phyloP scores from a whole-genome alignment of 2,888 invertebrate genomes.

The Hymenopus coronatus region DNA sequence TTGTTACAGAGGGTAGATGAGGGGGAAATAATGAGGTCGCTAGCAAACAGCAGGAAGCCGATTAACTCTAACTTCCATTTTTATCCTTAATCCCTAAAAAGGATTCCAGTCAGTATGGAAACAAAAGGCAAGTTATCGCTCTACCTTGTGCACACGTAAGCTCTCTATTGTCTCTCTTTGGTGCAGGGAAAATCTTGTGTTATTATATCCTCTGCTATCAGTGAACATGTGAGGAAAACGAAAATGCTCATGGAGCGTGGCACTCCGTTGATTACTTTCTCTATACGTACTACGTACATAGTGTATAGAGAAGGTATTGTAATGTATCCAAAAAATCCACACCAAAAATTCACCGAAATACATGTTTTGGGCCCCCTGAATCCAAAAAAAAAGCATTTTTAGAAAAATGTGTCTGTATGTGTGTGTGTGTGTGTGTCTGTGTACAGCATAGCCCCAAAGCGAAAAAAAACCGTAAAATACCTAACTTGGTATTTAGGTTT shows the following conservation, averaged over 20 bases:
- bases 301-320: too few relatives aligned
- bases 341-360: too few relatives aligned
- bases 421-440: too few relatives aligned
- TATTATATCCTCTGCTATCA: neutral
- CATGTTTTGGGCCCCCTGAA: too few relatives aligned
- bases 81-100: neutral
- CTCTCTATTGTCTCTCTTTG: neutral
- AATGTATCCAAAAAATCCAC: too few relatives aligned
- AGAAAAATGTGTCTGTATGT: too few relatives aligned
- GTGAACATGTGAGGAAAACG: neutral
- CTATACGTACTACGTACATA: too few relatives aligned
- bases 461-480: too few relatives aligned
- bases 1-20: neutral
- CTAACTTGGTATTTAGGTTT: too few relatives aligned
- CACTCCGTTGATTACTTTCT: too few relatives aligned
- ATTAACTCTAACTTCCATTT: neutral
- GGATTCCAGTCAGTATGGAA: neutral
- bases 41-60: neutral
- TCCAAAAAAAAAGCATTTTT: too few relatives aligned
- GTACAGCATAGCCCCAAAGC: too few relatives aligned
- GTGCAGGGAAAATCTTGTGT: neutral
- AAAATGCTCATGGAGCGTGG: neutral
- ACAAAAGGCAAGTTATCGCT: neutral
- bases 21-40: neutral
- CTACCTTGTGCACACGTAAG: neutral